Evolutionary conservation across 2,888 invertebrate genomes (phyloP).

Genomic region (Watsonalla binaria): DNA sequence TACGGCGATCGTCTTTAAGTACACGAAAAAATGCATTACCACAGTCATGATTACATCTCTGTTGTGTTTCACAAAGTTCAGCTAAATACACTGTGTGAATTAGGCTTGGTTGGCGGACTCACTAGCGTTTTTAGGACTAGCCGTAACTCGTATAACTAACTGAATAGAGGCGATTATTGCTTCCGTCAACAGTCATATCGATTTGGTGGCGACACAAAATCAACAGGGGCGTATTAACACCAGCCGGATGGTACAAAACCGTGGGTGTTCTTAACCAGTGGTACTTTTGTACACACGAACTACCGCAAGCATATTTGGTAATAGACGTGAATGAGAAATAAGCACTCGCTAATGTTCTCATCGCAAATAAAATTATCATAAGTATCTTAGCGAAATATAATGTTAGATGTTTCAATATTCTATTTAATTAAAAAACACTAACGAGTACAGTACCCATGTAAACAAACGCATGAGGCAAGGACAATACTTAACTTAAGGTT

Average conservation of each 20-base stretch:
- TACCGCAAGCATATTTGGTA: slow-evolving; percentile 55
- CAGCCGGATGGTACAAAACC: slow-evolving; percentile 57
- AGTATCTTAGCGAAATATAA: slow-evolving; percentile 3
- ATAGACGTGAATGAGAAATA: slow-evolving; percentile 40
- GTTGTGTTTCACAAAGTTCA: slow-evolving; percentile 72
- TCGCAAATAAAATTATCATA: slow-evolving; percentile 12
- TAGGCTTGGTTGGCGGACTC: slow-evolving; percentile 48
- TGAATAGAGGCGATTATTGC: slow-evolving; percentile 48
- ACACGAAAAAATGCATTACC: slow-evolving; percentile 72
- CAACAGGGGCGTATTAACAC: slow-evolving; percentile 72
- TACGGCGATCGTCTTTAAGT: slow-evolving; percentile 58
- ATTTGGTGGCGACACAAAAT: slow-evolving; percentile 55
- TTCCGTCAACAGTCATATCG: slow-evolving; percentile 32
- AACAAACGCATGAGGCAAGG: slow-evolving; percentile 3
- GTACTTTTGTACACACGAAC: slow-evolving; percentile 55
- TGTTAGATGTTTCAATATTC: not conserved
- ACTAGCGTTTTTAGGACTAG: slow-evolving; percentile 18
- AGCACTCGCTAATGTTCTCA: slow-evolving; percentile 25
- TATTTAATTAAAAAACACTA: slow-evolving; percentile 8
- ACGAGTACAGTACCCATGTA: not conserved
- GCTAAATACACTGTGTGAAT: slow-evolving; percentile 74
- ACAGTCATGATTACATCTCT: slow-evolving; percentile 65
- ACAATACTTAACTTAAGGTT: slow-evolving; percentile 1
- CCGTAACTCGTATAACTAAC: slow-evolving; percentile 28
- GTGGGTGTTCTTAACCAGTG: slow-evolving; percentile 73